A percentile compares a stretch with the other conserved stretches of the same genome.
Conservation (phyloP, 2,888 invertebrate species). For the Chloroclystis v-ata region DNA sequence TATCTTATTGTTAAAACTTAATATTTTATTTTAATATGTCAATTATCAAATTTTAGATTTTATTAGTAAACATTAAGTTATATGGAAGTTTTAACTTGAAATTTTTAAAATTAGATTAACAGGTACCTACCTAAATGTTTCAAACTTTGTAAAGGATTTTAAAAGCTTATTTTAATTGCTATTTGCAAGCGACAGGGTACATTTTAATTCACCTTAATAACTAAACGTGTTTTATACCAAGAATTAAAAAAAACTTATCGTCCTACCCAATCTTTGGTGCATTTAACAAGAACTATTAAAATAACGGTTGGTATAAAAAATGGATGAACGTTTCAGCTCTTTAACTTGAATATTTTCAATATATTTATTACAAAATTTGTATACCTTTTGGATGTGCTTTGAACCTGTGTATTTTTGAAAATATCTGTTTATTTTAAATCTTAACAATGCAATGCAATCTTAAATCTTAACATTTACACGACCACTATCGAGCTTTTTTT, state of each 20-base stretch:
- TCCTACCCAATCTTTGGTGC: too few species aligned
- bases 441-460: conserved; percentile 38
- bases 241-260: too few species aligned
- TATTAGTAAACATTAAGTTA: not conserved
- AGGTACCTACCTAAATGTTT: not conserved
- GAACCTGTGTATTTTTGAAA: conserved; percentile 54
- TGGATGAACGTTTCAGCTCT: conserved; percentile 34
- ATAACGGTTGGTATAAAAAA: conserved; percentile 16
- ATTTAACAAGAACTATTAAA: too few species aligned
- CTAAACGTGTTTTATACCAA: too few species aligned
- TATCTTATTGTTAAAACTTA: too few species aligned
- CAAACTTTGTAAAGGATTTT: too few species aligned
- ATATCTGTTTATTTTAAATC: conserved; percentile 39
- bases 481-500: conserved; percentile 13
- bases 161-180: conserved; percentile 9
- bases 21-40: conserved; percentile 9
- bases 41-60: not conserved
- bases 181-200: conserved; percentile 44
- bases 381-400: conserved; percentile 58
- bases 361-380: too few species aligned
- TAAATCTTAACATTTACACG: conserved; percentile 1
- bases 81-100: not conserved
- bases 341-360: too few species aligned
- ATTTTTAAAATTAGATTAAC: too few species aligned
- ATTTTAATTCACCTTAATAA: too few species aligned